phyloP scores from a whole-genome alignment of 2,113 vertebrate species.

The Urocitellus parryii region DNA sequence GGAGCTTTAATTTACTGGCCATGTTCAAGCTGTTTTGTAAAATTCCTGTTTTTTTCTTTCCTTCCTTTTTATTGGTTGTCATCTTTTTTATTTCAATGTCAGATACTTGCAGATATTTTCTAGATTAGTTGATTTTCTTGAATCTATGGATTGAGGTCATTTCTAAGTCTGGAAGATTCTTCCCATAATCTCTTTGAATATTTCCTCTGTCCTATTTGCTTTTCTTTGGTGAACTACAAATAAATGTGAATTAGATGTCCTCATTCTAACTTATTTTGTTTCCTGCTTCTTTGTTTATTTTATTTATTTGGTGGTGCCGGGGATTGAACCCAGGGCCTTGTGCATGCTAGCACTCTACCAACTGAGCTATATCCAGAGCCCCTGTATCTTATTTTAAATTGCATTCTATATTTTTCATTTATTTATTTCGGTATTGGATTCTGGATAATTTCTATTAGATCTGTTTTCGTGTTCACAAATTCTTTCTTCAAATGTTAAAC shows the following conservation, averaged over 20 bases:
- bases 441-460: neutral
- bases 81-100: neutral
- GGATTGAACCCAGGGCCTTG: too few species aligned
- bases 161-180: neutral
- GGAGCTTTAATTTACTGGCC: neutral
- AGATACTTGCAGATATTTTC: neutral
- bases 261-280: neutral
- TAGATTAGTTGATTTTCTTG: neutral
- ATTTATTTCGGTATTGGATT: neutral
- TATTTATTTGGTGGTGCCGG: too few species aligned
- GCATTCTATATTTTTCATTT: neutral
- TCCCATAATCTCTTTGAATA: neutral
- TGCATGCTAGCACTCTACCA: too few species aligned
- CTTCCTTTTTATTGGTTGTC: neutral
- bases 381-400: neutral
- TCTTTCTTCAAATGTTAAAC: constrained; percentile 42
- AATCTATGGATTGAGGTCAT: neutral
- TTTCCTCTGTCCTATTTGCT: neutral
- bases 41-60: neutral
- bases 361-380: too few species aligned
- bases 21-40: neutral
- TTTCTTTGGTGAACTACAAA: neutral
- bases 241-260: neutral
- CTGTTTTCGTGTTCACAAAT: neutral
- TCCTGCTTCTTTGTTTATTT: too few species aligned